Percentiles rank a stretch among this genome's conserved stretches.
phyloP scores from a whole-genome alignment of 1,140 invertebrate species.

The Musca domestica region DNA sequence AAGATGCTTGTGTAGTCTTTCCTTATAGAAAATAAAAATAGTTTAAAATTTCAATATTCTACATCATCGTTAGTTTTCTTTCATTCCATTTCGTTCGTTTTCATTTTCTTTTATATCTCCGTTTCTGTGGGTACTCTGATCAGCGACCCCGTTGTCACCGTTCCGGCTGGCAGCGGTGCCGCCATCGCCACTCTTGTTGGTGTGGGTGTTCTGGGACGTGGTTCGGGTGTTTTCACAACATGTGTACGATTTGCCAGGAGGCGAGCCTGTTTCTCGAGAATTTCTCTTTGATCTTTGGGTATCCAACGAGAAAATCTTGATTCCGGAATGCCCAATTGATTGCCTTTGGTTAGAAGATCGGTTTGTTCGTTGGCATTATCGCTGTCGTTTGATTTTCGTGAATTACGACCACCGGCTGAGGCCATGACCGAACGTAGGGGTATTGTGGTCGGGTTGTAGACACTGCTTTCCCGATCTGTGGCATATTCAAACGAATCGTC shows the following conservation, averaged over 20 bases:
- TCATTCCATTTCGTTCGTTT: background rate
- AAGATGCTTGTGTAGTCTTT: too few relatives aligned
- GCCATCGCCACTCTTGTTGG: slow-evolving; percentile 25
- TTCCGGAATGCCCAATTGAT: slow-evolving; percentile 49
- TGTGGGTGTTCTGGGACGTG: slow-evolving; percentile 5
- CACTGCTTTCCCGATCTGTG: slow-evolving; percentile 47
- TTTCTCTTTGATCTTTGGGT: slow-evolving; percentile 49
- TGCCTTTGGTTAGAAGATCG: slow-evolving; percentile 43
- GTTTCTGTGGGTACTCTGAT: slow-evolving; percentile 3
- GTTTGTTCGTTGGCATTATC: slow-evolving; percentile 27
- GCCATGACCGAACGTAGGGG: slow-evolving; percentile 40
- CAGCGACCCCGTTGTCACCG: background rate
- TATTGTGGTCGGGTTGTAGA: slow-evolving; percentile 48
- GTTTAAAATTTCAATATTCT: background rate
- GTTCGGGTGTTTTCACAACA: slow-evolving; percentile 25
- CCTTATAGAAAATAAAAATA: too few relatives aligned
- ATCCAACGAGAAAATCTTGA: slow-evolving; percentile 48
- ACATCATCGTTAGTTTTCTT: background rate
- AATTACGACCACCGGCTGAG: slow-evolving; percentile 41
- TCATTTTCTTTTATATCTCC: slow-evolving; percentile 1
- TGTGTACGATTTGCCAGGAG: slow-evolving; percentile 36
- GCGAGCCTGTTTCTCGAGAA: slow-evolving; percentile 47
- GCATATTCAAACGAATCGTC: slow-evolving; percentile 49
- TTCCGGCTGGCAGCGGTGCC: slow-evolving; percentile 20
- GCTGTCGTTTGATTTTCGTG: slow-evolving; percentile 16